These are phyloP conservation scores for Laspeyria flexula DNA, from an alignment of 2,888 invertebrate genomes.

Conservation along the genomic window DNA sequence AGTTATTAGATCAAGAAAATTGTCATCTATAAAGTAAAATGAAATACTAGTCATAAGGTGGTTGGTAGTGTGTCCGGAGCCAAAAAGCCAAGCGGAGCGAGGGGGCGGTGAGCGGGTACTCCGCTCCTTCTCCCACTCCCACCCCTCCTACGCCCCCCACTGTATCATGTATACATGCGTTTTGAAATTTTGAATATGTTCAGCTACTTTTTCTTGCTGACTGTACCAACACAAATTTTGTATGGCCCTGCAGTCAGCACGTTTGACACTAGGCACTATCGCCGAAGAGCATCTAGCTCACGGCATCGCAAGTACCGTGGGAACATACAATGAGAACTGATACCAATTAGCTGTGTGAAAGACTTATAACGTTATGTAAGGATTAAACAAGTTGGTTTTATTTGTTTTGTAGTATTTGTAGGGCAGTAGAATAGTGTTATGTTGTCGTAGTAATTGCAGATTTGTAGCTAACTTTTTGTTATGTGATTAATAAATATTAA, in stretches of 20 bases:
- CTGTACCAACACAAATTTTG: conserved; percentile 45
- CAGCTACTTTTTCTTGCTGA: too few species aligned
- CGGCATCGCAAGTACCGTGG: conserved; percentile 60
- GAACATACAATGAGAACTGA: conserved; percentile 45
- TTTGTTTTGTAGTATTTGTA: conserved; percentile 1
- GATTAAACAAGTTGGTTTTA: neutral
- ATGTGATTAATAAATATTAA: too few species aligned
- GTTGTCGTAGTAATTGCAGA: neutral
- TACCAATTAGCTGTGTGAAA: conserved; percentile 33
- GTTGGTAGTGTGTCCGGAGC: too few species aligned
- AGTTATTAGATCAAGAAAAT: too few species aligned
- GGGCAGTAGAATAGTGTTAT: neutral
- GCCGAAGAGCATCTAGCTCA: conserved; percentile 70
- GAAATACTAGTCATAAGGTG: too few species aligned
- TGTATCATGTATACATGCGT: too few species aligned
- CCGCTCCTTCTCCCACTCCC: too few species aligned
- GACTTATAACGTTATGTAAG: conserved; percentile 10
- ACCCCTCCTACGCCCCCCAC: too few species aligned
- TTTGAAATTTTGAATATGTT: too few species aligned
- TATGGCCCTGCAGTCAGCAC: conserved; percentile 55
- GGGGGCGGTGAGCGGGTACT: too few species aligned
- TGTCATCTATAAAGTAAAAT: too few species aligned
- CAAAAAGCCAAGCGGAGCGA: too few species aligned
- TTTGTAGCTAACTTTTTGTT: neutral
- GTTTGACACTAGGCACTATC: conserved; percentile 62